Base-by-base conservation (phyloP, 1,140 invertebrate genomes). In the Trichonephila clavata region DNA sequence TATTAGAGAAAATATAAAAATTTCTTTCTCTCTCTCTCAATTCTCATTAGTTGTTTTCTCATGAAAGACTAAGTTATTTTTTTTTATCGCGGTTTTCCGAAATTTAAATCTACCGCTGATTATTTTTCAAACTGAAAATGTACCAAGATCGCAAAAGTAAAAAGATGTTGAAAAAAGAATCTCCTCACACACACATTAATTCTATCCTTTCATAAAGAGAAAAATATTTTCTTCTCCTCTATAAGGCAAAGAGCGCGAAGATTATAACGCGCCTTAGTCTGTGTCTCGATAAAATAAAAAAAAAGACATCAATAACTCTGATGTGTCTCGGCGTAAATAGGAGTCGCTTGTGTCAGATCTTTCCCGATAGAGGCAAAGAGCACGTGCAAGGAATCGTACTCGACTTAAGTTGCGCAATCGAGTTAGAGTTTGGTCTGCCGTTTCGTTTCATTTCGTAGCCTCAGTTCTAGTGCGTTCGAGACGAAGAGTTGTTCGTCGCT, bases 361-460 rank as follows among this genome's bases (percentile, higher is more conserved):
- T 32, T 77, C 10, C 71, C 71, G 71, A 77, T 77, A 77, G 71
- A 81, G 77, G 77, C 32, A 43, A 50, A 81, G 43, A 57, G 27
- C 84, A 86, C 84, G 84, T 86, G 84, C 60, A 63, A 63, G 4
- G 60, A 60, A 63, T 84, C 21, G 81, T 59, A 63, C 59, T 63
- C 21, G 59, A 27, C 59, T 32, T 20, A 16, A 27, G 24, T 86
- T 86, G 32, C 84, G 84, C 60, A 86, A 86, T 63, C 57, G 14
- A 60, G 57, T 86, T 86, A 59, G 84, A 86, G 84, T 86, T 86
- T 86, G 84, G 20, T 86, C 84, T 63, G 57, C 27, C 50, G 21
- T 86, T 57, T 27, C 27, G 27, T 27, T 60, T 86, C n/a, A 24
- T 63, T 86, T 50, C 21, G 5, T n/a, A 84, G 50, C n/a, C 60